Evolutionary conservation across 2,113 vertebrate genomes (phyloP).

Genomic region (Ramphastos sulfuratus): DNA sequence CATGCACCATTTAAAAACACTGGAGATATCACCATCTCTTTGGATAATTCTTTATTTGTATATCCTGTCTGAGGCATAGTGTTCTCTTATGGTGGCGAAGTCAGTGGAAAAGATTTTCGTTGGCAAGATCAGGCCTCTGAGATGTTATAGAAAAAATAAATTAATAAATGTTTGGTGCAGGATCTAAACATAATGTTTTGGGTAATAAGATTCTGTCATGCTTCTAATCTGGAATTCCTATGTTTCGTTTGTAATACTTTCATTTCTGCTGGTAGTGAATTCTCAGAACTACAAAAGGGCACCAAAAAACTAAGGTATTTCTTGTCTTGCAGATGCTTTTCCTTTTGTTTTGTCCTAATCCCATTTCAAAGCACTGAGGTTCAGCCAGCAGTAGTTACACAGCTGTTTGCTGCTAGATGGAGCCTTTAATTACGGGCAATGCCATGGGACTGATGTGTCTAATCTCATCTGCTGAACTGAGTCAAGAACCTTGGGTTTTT

Average conservation of each 20-base stretch:
- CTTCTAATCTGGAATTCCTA: not conserved
- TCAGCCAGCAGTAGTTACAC: not conserved
- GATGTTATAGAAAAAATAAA: not conserved
- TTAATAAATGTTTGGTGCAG: not conserved
- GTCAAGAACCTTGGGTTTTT: not conserved
- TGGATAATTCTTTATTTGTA: not conserved
- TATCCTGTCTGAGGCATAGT: not conserved
- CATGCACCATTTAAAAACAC: not conserved
- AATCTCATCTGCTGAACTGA: not conserved
- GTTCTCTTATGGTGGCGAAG: not conserved
- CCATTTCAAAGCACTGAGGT: not conserved
- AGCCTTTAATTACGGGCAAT: not conserved
- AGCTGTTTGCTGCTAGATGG: slow-evolving; percentile 1
- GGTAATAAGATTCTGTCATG: not conserved
- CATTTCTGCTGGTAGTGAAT: not conserved
- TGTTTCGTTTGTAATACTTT: not conserved
- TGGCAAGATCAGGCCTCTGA: not conserved
- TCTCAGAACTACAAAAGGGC: not conserved
- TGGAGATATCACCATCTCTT: not conserved
- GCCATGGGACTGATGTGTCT: not conserved
- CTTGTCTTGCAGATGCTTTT: not conserved
- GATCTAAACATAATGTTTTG: not conserved
- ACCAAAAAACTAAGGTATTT: not conserved
- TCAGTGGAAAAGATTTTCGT: not conserved
- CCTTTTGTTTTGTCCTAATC: not conserved